Conservation (phyloP, 2,113 vertebrate species). For the Ailurus styani region DNA sequence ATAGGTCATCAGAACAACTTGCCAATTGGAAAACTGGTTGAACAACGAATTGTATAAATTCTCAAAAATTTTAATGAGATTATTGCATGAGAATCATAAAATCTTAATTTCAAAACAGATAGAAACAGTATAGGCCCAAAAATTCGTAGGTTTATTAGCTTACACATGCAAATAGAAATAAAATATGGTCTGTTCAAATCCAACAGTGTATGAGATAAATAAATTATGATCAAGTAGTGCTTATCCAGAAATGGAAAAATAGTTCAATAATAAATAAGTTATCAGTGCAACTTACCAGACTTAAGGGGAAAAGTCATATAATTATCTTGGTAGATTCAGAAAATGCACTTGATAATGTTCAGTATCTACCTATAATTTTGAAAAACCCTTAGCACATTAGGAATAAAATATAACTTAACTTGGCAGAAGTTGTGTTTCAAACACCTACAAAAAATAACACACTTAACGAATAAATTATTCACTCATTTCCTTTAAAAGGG, state of each 20-base stretch:
- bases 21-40: neutral
- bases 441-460: neutral
- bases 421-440: neutral
- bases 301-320: neutral
- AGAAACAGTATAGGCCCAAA: neutral
- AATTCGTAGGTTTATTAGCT: neutral
- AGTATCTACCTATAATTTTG: neutral
- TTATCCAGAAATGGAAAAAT: neutral
- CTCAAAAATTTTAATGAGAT: neutral
- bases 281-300: neutral
- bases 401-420: neutral
- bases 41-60: neutral
- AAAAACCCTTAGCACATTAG: neutral
- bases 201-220: neutral
- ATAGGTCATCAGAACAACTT: neutral
- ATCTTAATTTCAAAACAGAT: neutral
- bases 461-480: neutral
- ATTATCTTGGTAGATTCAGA: neutral
- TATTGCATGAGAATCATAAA: neutral
- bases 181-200: neutral
- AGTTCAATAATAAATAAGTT: neutral
- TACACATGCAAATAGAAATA: neutral
- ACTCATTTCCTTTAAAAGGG: neutral
- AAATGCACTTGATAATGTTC: neutral
- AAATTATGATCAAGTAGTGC: neutral